These are phyloP conservation scores for Teleogryllus occipitalis DNA, from an alignment of 1,140 invertebrate genomes.

Conservation along the genomic window DNA sequence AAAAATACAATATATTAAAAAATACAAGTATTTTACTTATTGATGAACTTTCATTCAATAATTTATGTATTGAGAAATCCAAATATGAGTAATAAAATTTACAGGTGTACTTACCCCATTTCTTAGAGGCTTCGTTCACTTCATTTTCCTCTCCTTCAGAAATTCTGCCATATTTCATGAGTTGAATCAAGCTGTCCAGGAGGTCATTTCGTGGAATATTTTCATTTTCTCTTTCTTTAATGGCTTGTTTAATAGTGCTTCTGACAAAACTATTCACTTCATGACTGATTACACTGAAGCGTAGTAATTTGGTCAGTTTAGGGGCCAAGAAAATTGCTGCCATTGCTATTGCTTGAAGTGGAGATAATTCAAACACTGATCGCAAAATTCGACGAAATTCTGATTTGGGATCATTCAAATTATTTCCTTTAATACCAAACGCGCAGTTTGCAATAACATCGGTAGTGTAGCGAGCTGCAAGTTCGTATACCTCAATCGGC, in stretches of 20 bases:
- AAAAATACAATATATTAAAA: too few species aligned
- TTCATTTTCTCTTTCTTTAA: neutral
- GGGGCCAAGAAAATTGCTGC: neutral
- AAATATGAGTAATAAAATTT: too few species aligned
- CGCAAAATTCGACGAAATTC: conserved; percentile 41
- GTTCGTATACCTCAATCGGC: neutral
- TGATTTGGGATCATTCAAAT: conserved; percentile 38
- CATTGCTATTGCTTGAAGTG: neutral
- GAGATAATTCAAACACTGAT: conserved; percentile 28
- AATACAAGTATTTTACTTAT: too few species aligned
- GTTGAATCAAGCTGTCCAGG: neutral
- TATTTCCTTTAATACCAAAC: conserved; percentile 48
- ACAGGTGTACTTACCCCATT: too few species aligned
- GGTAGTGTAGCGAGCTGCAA: conserved; percentile 39
- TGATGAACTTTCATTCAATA: too few species aligned
- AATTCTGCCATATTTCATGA: neutral
- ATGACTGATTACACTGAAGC: neutral
- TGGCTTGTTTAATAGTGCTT: neutral
- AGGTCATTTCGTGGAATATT: neutral
- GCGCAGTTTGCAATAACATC: conserved; percentile 47
- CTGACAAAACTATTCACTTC: neutral
- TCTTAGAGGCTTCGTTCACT: too few species aligned
- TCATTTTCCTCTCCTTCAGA: neutral
- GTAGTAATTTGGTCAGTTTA: neutral
- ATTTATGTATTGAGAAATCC: too few species aligned